Evolutionary conservation across 2,797 vertebrate species (phyloP).

Genomic region (Phalanger gymnotis): DNA sequence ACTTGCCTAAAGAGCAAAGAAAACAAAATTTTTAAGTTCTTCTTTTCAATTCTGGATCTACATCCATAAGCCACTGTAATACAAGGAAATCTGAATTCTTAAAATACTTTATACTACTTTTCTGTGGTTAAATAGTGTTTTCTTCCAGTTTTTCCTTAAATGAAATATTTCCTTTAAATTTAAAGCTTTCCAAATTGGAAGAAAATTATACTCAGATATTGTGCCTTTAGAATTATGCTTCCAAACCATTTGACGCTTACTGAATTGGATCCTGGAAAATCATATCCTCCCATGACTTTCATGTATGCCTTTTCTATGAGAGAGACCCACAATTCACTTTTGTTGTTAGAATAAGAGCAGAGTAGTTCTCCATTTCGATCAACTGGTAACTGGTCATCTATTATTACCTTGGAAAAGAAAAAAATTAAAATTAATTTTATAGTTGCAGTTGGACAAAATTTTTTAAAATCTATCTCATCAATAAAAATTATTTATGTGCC

Average conservation of each 20-base stretch:
- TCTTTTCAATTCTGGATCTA: background rate
- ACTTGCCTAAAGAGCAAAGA: background rate
- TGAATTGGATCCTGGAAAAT: slow-evolving; percentile 99
- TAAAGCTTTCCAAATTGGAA: slow-evolving; percentile 11
- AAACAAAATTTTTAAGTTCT: background rate
- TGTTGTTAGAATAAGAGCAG: slow-evolving; percentile 98
- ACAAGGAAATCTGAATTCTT: slow-evolving; percentile 6
- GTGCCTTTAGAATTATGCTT: background rate
- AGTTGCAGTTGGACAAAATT: slow-evolving; percentile 25
- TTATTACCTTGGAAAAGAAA: slow-evolving; percentile 91
- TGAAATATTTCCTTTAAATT: slow-evolving; percentile 3
- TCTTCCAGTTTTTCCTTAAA: slow-evolving; percentile 16
- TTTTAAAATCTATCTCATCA: slow-evolving; percentile 29
- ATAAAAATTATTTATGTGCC: background rate
- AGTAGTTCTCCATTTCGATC: slow-evolving; percentile 96
- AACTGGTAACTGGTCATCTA: slow-evolving; percentile 96
- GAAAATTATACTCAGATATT: background rate
- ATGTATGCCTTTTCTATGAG: slow-evolving; percentile 99
- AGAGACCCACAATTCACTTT: slow-evolving; percentile 98
- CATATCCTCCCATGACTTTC: slow-evolving; percentile 99
- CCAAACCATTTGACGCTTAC: slow-evolving; percentile 85
- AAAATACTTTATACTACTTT: slow-evolving; percentile 5
- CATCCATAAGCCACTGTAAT: background rate
- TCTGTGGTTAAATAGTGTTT: background rate
- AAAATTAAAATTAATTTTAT: slow-evolving; percentile 27